Evolutionary conservation across 2,888 invertebrate genomes (phyloP).

Genomic region (Agriopis leucophaearia): DNA sequence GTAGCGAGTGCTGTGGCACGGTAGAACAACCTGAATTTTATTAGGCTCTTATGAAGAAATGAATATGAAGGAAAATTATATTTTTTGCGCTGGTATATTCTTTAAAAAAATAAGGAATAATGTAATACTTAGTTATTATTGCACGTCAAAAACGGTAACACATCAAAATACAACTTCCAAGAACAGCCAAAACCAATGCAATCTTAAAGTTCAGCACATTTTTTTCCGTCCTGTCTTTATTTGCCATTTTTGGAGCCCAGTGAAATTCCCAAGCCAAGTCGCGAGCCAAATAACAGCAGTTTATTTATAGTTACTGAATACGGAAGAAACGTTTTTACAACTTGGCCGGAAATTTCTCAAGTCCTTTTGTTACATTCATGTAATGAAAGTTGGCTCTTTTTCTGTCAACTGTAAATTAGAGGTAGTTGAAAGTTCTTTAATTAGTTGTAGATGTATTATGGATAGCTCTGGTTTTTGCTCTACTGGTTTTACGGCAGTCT

Average conservation of each 20-base stretch:
- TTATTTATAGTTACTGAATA: conserved; percentile 18
- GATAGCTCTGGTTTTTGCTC: conserved; percentile 16
- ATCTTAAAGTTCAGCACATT: not conserved
- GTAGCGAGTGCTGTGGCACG: conserved; percentile 20
- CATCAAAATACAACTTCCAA: not conserved
- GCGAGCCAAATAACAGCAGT: conserved; percentile 13
- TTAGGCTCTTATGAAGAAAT: conserved; percentile 17
- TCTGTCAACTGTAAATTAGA: conserved; percentile 22
- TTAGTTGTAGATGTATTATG: conserved; percentile 19
- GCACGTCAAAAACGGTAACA: not conserved
- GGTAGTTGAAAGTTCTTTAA: conserved; percentile 22
- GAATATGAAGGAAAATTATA: not conserved
- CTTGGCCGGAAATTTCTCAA: not conserved
- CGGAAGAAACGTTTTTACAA: conserved; percentile 21
- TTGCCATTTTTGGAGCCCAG: not conserved
- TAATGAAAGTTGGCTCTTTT: conserved; percentile 14
- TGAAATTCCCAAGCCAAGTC: conserved; percentile 1
- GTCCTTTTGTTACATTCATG: conserved; percentile 27
- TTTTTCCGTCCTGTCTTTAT: not conserved
- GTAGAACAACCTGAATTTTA: conserved; percentile 20
- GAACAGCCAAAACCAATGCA: not conserved
- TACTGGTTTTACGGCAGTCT: conserved; percentile 3
- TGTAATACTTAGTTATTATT: not conserved
- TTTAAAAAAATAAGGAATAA: not conserved
- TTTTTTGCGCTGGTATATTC: not conserved